Percentiles rank a stretch among this genome's conserved stretches.
Conservation (phyloP, 2,888 invertebrate species). For the Priocnemis perturbator region DNA sequence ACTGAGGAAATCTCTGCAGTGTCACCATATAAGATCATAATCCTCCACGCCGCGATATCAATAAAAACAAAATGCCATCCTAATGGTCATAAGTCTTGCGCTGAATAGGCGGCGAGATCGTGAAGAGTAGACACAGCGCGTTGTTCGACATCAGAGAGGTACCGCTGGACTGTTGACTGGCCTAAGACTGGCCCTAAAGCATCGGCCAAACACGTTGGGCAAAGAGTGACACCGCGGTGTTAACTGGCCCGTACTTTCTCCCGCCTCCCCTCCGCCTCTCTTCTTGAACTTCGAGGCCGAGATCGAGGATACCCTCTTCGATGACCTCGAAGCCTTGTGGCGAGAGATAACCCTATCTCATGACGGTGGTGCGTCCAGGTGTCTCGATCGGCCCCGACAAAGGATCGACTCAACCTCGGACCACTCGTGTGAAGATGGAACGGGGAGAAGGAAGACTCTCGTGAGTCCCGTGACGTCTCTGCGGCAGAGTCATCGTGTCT, state of each 20-base stretch:
- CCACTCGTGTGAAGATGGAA: background rate
- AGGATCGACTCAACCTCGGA: conserved; percentile 21
- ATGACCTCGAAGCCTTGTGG: conserved; percentile 20
- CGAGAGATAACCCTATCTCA: conserved; percentile 1
- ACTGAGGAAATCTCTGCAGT: too few species aligned
- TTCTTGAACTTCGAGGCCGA: too few species aligned
- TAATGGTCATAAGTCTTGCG: too few species aligned
- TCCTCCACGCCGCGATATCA: too few species aligned
- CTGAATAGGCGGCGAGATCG: too few species aligned
- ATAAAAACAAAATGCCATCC: too few species aligned
- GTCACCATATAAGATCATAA: too few species aligned
- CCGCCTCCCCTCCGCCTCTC: background rate
- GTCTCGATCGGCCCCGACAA: conserved; percentile 56
- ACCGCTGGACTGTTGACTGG: background rate
- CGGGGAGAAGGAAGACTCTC: background rate
- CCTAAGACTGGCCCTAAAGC: conserved; percentile 47
- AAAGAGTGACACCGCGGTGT: conserved; percentile 28
- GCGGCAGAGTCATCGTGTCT: conserved; percentile 39
- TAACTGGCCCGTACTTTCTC: conserved; percentile 41
- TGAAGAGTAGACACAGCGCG: too few species aligned
- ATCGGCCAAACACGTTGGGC: conserved; percentile 44
- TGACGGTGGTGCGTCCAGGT: conserved; percentile 43
- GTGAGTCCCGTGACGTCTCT: background rate
- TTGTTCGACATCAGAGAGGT: too few species aligned
- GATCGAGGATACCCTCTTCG: conserved; percentile 20